phyloP scores from a whole-genome alignment of 2,113 vertebrate genomes.

The Oryzias celebensis region DNA sequence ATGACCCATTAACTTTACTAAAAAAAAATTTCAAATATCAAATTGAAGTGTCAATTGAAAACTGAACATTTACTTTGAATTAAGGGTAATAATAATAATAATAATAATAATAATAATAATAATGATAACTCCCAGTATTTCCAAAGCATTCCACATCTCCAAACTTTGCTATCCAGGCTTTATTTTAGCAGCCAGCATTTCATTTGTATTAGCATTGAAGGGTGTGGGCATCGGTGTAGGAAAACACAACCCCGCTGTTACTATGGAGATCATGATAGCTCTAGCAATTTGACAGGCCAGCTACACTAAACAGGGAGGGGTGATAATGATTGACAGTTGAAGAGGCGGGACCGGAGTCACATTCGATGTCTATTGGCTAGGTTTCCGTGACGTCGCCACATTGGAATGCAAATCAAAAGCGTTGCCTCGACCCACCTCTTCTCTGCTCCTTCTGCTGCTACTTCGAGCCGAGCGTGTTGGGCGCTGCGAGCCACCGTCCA shows the following conservation, averaged over 20 bases:
- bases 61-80: no score
- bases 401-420: slow-evolving; percentile 76
- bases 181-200: no score
- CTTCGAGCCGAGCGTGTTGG: slow-evolving; percentile 44
- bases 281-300: slow-evolving; percentile 70
- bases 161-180: no score
- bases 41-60: no score
- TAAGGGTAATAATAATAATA: no score
- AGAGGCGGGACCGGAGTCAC: slow-evolving; percentile 20
- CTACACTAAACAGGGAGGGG: slow-evolving; percentile 20
- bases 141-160: no score
- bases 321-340: slow-evolving; percentile 13
- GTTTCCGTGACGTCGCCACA: slow-evolving; percentile 54
- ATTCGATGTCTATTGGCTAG: slow-evolving; percentile 55
- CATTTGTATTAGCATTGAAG: no score
- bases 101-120: no score
- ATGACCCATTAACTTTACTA: no score
- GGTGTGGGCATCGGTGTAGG: neutral
- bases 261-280: slow-evolving; percentile 70
- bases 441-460: slow-evolving; percentile 31
- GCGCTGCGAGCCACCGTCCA: slow-evolving; percentile 54
- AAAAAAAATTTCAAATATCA: no score
- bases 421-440: slow-evolving; percentile 38
- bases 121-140: no score
- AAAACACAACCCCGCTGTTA: slow-evolving; percentile 57